phyloP scores from a whole-genome alignment of 2,113 vertebrate species.

The Tupaia chinensis region DNA sequence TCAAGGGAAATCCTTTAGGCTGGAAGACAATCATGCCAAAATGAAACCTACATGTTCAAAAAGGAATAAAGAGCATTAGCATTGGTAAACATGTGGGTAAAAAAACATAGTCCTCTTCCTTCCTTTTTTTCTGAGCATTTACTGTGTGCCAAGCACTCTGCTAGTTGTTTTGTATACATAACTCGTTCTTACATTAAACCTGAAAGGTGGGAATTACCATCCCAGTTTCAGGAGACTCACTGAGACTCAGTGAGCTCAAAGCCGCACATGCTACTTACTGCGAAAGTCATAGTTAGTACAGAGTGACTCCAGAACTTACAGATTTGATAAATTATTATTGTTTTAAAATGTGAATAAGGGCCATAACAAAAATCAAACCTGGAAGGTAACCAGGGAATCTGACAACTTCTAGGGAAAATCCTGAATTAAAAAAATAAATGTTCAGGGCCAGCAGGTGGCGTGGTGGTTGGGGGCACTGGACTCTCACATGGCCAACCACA shows the following conservation, averaged over 20 bases:
- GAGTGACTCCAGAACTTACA: not conserved
- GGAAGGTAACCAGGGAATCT: not conserved
- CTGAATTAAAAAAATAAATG: not conserved
- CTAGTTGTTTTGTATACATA: not conserved
- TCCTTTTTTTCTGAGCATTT: not conserved
- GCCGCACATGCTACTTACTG: not conserved
- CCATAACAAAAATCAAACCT: not conserved
- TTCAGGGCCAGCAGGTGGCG: too few species aligned
- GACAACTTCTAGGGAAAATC: not conserved
- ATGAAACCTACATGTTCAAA: not conserved
- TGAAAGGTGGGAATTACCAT: not conserved
- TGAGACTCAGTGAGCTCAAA: not conserved
- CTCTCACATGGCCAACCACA: too few species aligned
- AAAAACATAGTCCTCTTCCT: not conserved
- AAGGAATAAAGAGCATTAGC: not conserved
- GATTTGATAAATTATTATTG: not conserved
- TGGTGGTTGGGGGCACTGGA: too few species aligned
- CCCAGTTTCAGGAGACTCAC: not conserved
- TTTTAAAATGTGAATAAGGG: not conserved
- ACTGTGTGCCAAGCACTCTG: not conserved
- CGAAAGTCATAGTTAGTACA: not conserved
- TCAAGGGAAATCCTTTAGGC: not conserved
- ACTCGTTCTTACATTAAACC: not conserved
- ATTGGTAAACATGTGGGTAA: not conserved
- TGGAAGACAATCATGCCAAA: slow-evolving; percentile 22